Base-by-base conservation (phyloP, 2,888 invertebrate species). In the Meteorus cinctellus region DNA sequence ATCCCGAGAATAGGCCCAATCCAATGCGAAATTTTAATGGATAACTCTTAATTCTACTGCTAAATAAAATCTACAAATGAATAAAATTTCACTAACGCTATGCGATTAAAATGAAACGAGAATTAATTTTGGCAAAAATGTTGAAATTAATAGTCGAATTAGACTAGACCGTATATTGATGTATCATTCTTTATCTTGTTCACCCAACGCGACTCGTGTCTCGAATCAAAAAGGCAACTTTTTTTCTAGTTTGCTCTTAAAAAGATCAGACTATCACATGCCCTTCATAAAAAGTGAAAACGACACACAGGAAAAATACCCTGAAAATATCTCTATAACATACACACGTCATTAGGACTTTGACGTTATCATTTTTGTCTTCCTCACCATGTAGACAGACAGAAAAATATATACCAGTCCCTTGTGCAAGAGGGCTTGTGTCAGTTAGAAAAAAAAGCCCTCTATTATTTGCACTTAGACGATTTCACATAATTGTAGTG, bases 401-500 rank as follows among this genome's bases (percentile, higher is more conserved):
- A 84, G 83, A 86, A 86, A 86, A 85, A 86, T 86, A 84, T 85
- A 83, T 83, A 82, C 81, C 74, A 79, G 78, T 81, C 76, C 78
- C 78, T 72, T 73, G 74, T 72, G 71, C 69, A 66, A 69, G 65
- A 55, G 19, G n/a, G 55, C 19, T 55, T 55, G 41, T 63, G 69
- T 29, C 71, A 24, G 65, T 73, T 48, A 27, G 29, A 60, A 72
- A 72, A 24, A 76, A 59, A 74, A 45, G 45, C 63, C 48, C 45
- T 19, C 24, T 36, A 16, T 71, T n/a, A n/a, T 19, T 45, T 62
- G 45, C 62, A 72, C 41, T 45, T 10, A 62, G 63, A 63, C 63
- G 48, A 62, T 62, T 34, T 55, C 59, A 51, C 34, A 71, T 72
- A 69, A 69, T 74, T 67, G 45, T 45, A 66, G 55, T 59, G 19